phyloP scores from a whole-genome alignment of 1,140 invertebrate genomes.

The Meloidogyne exigua region DNA sequence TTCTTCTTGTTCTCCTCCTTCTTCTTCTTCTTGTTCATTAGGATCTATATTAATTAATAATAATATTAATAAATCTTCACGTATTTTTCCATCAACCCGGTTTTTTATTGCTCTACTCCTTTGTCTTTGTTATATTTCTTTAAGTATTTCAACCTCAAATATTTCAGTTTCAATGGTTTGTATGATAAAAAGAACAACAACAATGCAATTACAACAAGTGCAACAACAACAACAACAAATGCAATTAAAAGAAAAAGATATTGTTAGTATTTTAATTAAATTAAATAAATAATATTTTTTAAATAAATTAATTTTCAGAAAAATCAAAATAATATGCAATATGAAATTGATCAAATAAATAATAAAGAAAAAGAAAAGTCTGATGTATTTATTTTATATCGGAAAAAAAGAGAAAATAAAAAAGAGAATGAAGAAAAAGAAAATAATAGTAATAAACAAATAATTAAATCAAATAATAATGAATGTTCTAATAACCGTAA shows the following conservation, averaged over 20 bases:
- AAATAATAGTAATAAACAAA: not conserved
- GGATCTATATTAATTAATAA: constrained; percentile 5
- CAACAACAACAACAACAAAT: not conserved
- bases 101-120: constrained; percentile 60
- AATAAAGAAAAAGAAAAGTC: not conserved
- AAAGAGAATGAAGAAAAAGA: not conserved
- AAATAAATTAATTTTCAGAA: not conserved
- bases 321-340: constrained; percentile 3
- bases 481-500: not conserved
- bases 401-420: not conserved
- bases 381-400: constrained; percentile 1
- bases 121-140: constrained; percentile 58
- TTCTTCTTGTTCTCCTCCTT: not conserved
- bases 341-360: not conserved
- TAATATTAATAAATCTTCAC: constrained; percentile 28
- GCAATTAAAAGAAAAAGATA: not conserved
- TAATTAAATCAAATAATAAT: not conserved
- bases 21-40: constrained; percentile 9
- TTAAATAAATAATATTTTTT: too few relatives aligned
- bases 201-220: constrained; percentile 30
- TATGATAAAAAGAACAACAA: constrained; percentile 31
- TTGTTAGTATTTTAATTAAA: too few relatives aligned
- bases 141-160: constrained; percentile 46
- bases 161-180: constrained; percentile 41
- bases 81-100: constrained; percentile 58